Percentiles rank a stretch among this genome's conserved stretches.
These are phyloP conservation scores for Spilosoma lubricipeda DNA, from an alignment of 2,888 invertebrate genomes.

Conservation along the genomic window DNA sequence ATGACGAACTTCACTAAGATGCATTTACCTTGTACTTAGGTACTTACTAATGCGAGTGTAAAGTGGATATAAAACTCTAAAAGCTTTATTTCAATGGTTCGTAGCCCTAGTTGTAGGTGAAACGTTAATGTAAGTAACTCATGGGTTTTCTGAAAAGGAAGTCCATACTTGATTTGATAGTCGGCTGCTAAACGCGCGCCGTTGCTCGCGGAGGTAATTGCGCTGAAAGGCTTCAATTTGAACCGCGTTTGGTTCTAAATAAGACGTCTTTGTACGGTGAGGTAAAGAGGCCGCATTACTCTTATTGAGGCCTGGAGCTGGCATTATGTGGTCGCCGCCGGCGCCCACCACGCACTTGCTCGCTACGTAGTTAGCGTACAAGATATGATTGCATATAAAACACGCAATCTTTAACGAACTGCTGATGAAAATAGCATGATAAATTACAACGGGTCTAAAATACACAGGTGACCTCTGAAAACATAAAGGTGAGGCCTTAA, in stretches of 20 bases:
- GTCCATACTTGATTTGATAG: conserved; percentile 73
- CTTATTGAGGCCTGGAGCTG: conserved; percentile 78
- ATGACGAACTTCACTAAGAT: too few relatives aligned
- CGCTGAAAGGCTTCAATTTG: conserved; percentile 83
- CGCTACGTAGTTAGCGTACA: conserved; percentile 24
- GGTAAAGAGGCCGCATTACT: conserved; percentile 83
- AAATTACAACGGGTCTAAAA: conserved; percentile 45
- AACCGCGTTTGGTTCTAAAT: conserved; percentile 79
- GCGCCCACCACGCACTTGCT: conserved; percentile 60
- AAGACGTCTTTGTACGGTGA: conserved; percentile 81
- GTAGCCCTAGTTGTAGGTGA: conserved; percentile 44
- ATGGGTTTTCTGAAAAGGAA: conserved; percentile 58
- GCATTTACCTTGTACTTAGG: too few relatives aligned
- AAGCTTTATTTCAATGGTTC: neutral
- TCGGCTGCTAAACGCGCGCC: conserved; percentile 73
- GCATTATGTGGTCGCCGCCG: conserved; percentile 76
- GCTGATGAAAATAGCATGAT: conserved; percentile 52
- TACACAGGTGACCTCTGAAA: conserved; percentile 51
- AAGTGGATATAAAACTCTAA: neutral
- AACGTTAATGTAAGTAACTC: conserved; percentile 62
- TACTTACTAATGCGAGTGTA: neutral
- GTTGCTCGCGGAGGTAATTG: conserved; percentile 75
- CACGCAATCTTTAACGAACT: conserved; percentile 51
- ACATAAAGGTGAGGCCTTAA: conserved; percentile 46
- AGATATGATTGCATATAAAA: conserved; percentile 29